Evolutionary conservation across 2,888 invertebrate species (phyloP), one percentile per base, ranked within the genome.

Genomic region (Zaprionus bogoriensis): DNA sequence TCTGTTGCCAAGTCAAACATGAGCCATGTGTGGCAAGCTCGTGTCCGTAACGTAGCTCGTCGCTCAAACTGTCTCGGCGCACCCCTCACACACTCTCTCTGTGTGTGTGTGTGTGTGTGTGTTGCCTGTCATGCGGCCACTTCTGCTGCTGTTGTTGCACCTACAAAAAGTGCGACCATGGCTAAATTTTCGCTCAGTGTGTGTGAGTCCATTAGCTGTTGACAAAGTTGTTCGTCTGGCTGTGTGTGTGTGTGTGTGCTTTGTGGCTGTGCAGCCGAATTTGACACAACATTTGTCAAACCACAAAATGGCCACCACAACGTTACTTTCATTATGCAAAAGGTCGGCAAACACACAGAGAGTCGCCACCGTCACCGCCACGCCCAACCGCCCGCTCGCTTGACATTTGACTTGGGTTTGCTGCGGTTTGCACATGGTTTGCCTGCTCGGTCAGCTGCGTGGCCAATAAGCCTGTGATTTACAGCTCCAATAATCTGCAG

Each of bases 241-340:
- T 54, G 10, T 70, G 23, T 46, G 46, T 59, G 30, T 65, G 9
- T 61, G 61, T 55, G 59, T 66, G 57, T 68, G 68, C 60, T 71
- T 83, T 76, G 82, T 54, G 81, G 81, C 69, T 81, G 64, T 71
- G 74, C 75, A 74, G 77, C 82, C 77, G 72, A 86, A 87, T 83
- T 83, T 83, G 83, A 84, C 83, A 87, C 83, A 87, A 87, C 83
- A 83, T 83, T 83, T 83, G 83, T 87, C 87, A 83, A 83, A 85
- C 83, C 83, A 67, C 83, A 83, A 87, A 83, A 83, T 83, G 87
- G 82, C 77, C 72, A 74, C 82, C 82, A 65, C 88, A 87, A 75
- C 71, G 82, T 87, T 84, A 79, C 82, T 77, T 85, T 85, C 87
- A 87, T 87, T 86, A 85, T 87, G 84, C 84, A 72, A 71, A 77